Base-by-base conservation (phyloP, 2,888 invertebrate genomes). In the Scaptomyza parva region DNA sequence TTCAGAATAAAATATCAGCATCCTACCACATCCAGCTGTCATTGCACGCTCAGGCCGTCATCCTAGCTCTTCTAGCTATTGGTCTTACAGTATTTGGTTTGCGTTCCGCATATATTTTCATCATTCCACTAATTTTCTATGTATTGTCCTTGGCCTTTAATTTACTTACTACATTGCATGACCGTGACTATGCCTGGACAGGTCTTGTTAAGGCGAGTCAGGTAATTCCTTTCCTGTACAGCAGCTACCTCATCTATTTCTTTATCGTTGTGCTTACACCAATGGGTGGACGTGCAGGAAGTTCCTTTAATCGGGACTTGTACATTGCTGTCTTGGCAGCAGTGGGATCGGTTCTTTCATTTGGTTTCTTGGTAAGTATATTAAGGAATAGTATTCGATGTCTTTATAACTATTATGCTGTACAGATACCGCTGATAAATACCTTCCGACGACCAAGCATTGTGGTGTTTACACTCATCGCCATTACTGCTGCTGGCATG, bases 181-280 rank as follows among this genome's bases (percentile, higher is more conserved):
- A 76, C 50, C 78, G 65, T 43, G 78, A 54, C 7, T 71, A 78
- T 45, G 75, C 55, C 67, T 89, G 90, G 89, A 71, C 74, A 1
- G 78, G 76, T 11, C 33, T 88, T 2, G 89, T 92, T 35, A 79
- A 92, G 33, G 37, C 89, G 66, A 69, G 90, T 82, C 89, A 92
- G 75, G 74, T 92, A 1, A 63, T 93, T 20, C 93, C 93, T 0
- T 89, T 92, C 41, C 62, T 92, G 9, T 90, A 92, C 48, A 86
- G 91, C 9, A 81, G 92, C 11, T 94, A 94, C 77, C 72, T 92
- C 12, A 88, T 92, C 35, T 89, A 92, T 65, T 90, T 91, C 12
- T 89, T 93, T 12, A 89, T 93, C 12, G 90, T 91, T 14, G 90
- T 93, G 40, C 92, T 94, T 52, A 92, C 94, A 7, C 94, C 95